Evolutionary conservation across 1,140 invertebrate genomes (phyloP), one percentile per base, ranked within the genome.

Genomic region (Ephestia elutella): DNA sequence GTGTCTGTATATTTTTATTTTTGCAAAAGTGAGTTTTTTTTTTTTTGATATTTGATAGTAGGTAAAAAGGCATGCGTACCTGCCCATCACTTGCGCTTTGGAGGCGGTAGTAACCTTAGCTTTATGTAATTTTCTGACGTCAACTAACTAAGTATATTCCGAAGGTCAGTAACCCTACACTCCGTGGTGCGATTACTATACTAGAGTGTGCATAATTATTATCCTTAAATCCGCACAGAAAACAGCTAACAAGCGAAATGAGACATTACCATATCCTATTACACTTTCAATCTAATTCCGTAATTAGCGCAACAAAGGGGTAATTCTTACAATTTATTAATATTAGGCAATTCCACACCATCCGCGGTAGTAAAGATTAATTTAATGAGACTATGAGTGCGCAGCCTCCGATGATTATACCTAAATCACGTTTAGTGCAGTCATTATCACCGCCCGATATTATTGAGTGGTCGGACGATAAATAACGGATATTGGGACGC

Each of bases 381-480:
- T 44, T 44, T 53, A 53, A 25, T 20, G 18, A 20, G 20, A 20
- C 19, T 53, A 53, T 25, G 50, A 25, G 50, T 53, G 20, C 50
- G 59, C 53, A 49, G 54, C 51, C 59, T 49, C 62, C 55, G 63
- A 71, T 79, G 75, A 78, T 76, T 70, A 76, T 70, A 73, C 67
- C 71, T 82, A 82, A 82, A 82, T 82, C 80, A 82, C 76, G 73
- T 82, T 80, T 82, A 82, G 76, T 80, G 73, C 69, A 69, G 75
- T 80, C 78, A 79, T 82, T 80, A 80, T 75, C 68, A 68, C 65
- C 48, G 63, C 66, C 51, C 59, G 60, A 60, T 65, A 66, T 75
- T 78, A 84, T 79, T 80, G 75, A 82, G 70, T 80, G 70, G 69
- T 59, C 59, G 67, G 66, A 70, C 59, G 64, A 73, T 78, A 82